phyloP scores from a whole-genome alignment of 2,113 vertebrate genomes.

The Bubo blakistoni region DNA sequence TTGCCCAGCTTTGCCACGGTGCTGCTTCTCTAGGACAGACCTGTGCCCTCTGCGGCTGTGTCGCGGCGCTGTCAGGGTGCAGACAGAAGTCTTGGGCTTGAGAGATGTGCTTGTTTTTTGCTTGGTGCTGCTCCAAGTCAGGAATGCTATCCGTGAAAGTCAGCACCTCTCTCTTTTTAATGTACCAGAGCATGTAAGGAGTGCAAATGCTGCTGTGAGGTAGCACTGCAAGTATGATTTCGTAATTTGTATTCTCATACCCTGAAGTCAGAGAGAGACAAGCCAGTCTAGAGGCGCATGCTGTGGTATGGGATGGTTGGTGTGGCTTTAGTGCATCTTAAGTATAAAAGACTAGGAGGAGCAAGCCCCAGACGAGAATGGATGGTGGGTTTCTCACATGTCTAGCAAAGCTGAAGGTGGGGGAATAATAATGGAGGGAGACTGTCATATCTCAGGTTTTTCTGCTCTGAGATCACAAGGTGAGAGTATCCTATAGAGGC shows the following conservation, averaged over 20 bases:
- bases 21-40: neutral
- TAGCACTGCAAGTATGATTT: neutral
- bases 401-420: neutral
- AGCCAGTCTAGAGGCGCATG: neutral
- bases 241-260: neutral
- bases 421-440: neutral
- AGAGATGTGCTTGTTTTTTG: neutral
- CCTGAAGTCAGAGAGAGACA: neutral
- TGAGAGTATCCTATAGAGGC: neutral
- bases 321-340: neutral
- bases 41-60: neutral
- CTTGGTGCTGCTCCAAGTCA: neutral
- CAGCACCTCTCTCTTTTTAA: neutral
- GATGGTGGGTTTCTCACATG: neutral
- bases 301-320: neutral
- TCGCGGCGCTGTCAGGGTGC: neutral
- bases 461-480: neutral
- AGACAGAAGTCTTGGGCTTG: neutral
- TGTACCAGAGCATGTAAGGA: neutral
- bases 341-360: neutral
- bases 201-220: neutral
- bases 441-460: neutral
- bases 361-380: neutral
- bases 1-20: neutral
- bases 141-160: neutral